Base-by-base conservation (phyloP, 1,140 invertebrate species). In the Paraescarpia echinospica region DNA sequence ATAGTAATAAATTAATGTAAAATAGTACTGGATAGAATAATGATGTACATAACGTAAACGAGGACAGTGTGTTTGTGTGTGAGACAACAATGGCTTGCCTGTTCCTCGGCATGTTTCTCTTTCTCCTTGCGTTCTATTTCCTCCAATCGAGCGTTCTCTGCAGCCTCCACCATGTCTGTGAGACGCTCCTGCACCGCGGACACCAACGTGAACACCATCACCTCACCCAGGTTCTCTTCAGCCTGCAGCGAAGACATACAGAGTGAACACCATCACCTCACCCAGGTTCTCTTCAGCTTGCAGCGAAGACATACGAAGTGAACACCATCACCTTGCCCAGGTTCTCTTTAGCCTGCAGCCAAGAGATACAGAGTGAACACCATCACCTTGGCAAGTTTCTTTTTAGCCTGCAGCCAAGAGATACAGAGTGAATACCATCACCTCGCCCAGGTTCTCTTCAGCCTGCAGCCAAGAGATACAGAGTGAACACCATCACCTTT, bases 241-340 rank as follows among this genome's bases (percentile, higher is more conserved):
- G 97, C 98, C 97, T 98, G 95, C 90, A n/a, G 35, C 34, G 14
- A 89, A 34, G 34, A 34, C 34, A 34, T 4, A 33, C 94, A 99
- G 96, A 35, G 98, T 99, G 95, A 99, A 99, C 35, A 99, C 97
- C 98, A 99, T 99, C 27, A 98, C 98, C 97, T 98, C 99, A 4
- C 99, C 99, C 93, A 99, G 94, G 96, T 99, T 99, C 95, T 99
- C 98, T 93, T 98, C 96, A 92, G 97, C 98, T 97, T 98, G 95
- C 90, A n/a, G 35, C 34, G 14, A 89, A 34, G 34, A 34, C 4
- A 34, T 4, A 33, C 94, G 99, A 96, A 35, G 98, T 99, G 95
- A 99, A 99, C 35, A 99, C 97, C 98, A 99, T 99, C 27, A 98
- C 98, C 97, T 98, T 99, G 4, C 99, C 99, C 93, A 99, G 94